These are phyloP conservation scores for Toxotes chatareus DNA, from an alignment of 2,113 vertebrate genomes.

Conservation along the genomic window DNA sequence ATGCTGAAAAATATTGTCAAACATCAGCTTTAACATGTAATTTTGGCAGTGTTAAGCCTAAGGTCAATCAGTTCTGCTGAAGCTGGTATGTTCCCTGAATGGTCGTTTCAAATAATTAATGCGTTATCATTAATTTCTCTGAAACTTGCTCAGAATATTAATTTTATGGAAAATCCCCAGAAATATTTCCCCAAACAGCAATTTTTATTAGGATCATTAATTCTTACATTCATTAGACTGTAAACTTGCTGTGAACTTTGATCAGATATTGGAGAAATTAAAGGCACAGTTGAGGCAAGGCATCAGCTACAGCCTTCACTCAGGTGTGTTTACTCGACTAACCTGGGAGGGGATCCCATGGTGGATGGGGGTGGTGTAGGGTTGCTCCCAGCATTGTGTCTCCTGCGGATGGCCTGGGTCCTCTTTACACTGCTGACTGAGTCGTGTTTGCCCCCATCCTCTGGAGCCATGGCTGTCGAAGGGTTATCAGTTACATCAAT, in stretches of 20 bases:
- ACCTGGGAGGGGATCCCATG: slow-evolving; percentile 94
- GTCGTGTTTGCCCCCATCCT: slow-evolving; percentile 86
- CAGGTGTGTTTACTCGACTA: slow-evolving; percentile 13
- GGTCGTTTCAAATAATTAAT: neutral
- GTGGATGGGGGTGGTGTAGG: slow-evolving; percentile 91
- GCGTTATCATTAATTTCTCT: neutral
- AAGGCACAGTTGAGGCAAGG: neutral
- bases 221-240: neutral
- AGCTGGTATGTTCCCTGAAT: neutral
- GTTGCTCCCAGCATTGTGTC: slow-evolving; percentile 93
- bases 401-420: slow-evolving; percentile 90
- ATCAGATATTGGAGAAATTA: neutral
- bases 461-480: slow-evolving; percentile 73
- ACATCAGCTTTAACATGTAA: neutral
- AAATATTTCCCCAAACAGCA: neutral
- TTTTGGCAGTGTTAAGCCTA: neutral
- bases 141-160: neutral
- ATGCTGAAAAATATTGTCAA: neutral
- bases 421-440: slow-evolving; percentile 88
- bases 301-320: neutral
- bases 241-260: neutral
- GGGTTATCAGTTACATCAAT: slow-evolving; percentile 45
- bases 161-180: neutral
- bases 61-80: neutral
- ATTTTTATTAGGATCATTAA: neutral